Evolutionary conservation across 2,888 invertebrate species (phyloP).

Genomic region (Caenorhabditis sulstoni): DNA sequence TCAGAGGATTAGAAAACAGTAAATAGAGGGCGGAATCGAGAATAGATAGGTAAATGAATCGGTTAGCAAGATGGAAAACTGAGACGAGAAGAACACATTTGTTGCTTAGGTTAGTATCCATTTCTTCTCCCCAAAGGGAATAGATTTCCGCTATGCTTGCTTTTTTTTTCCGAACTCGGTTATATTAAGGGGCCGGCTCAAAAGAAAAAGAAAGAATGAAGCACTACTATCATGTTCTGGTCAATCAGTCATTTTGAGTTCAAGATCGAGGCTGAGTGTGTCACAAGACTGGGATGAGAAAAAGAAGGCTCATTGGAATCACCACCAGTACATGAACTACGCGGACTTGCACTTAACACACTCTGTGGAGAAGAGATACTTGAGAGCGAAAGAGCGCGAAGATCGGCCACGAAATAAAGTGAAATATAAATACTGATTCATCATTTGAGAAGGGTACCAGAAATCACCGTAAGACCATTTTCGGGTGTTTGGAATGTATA

Average conservation of each 20-base stretch:
- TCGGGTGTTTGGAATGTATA: not conserved
- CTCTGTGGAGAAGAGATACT: conserved; percentile 14
- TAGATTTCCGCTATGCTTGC: conserved; percentile 15
- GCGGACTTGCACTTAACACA: conserved; percentile 14
- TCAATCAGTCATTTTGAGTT: conserved; percentile 32
- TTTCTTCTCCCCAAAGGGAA: conserved; percentile 27
- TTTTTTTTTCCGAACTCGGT: conserved; percentile 19
- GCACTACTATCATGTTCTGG: conserved; percentile 21
- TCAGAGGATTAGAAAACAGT: conserved; percentile 17
- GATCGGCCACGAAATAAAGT: not conserved
- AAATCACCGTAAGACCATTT: not conserved
- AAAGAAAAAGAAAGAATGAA: not conserved
- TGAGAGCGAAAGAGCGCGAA: not conserved
- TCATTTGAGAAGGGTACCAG: not conserved
- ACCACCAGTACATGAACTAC: conserved; percentile 17
- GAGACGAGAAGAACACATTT: conserved; percentile 30
- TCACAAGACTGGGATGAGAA: not conserved
- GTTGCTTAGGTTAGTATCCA: conserved; percentile 16
- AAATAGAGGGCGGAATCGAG: conserved; percentile 25
- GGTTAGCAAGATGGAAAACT: conserved; percentile 13
- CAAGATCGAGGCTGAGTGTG: not conserved
- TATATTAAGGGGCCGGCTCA: conserved; percentile 5
- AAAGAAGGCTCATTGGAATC: not conserved
- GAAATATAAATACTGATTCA: conserved; percentile 20
- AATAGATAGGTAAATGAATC: conserved; percentile 27